Conservation (phyloP, 2,888 invertebrate genomes). For the Xylota segnis region DNA sequence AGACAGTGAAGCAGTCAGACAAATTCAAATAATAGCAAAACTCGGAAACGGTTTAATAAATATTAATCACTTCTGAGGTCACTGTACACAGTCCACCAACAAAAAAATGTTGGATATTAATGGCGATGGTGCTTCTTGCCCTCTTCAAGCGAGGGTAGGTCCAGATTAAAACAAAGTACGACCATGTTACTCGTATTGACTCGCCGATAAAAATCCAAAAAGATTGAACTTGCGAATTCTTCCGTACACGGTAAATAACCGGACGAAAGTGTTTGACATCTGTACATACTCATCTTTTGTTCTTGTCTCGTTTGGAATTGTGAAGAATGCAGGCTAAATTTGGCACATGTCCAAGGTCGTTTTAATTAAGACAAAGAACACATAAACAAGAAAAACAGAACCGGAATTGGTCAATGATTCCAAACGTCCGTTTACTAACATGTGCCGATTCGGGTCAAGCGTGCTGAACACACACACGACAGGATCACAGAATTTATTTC, state of each 20-base stretch:
- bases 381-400: slow-evolving; percentile 19
- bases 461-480: slow-evolving; percentile 1
- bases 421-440: slow-evolving; percentile 9
- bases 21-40: slow-evolving; percentile 34
- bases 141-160: background rate
- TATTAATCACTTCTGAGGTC: slow-evolving; percentile 48
- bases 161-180: background rate
- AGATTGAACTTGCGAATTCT: slow-evolving; percentile 7
- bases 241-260: slow-evolving; percentile 9
- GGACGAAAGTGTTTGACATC: slow-evolving; percentile 10
- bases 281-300: slow-evolving; percentile 2
- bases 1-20: slow-evolving; percentile 17
- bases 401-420: slow-evolving; percentile 45
- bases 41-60: slow-evolving; percentile 45
- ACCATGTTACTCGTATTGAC: background rate
- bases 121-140: background rate
- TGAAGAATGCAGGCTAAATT: slow-evolving; percentile 9
- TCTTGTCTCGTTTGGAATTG: slow-evolving; percentile 2
- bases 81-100: slow-evolving; percentile 5
- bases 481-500: background rate
- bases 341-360: slow-evolving; percentile 52
- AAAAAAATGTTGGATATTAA: background rate
- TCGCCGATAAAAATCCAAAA: slow-evolving; percentile 15
- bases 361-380: slow-evolving; percentile 48
- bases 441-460: slow-evolving; percentile 10